Evolutionary conservation across 1,140 invertebrate genomes (phyloP).

Genomic region (Camponotus floridanus): DNA sequence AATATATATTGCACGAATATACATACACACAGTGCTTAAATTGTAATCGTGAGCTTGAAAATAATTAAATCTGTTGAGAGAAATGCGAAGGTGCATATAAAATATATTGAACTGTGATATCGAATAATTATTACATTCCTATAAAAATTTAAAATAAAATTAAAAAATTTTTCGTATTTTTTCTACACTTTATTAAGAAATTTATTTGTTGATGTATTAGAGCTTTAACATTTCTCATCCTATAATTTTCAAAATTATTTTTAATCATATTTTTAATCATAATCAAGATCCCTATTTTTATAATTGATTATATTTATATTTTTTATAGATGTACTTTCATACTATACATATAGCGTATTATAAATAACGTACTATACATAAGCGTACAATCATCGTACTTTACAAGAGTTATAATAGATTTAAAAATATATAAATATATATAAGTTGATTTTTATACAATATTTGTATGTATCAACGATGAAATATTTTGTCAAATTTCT

Average conservation of each 20-base stretch:
- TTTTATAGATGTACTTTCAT: conserved; percentile 14
- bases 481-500: conserved; percentile 55
- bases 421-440: conserved; percentile 66
- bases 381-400: conserved; percentile 64
- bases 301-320: conserved; percentile 5
- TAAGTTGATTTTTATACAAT: conserved; percentile 58
- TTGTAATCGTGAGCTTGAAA: conserved; percentile 15
- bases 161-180: background rate
- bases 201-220: background rate
- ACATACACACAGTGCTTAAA: background rate
- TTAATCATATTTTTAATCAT: conserved; percentile 6
- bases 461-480: conserved; percentile 61
- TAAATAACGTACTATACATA: too few relatives aligned
- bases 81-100: background rate
- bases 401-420: conserved; percentile 61
- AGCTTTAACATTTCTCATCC: background rate
- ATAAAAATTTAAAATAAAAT: conserved; percentile 5
- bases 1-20: background rate
- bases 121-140: background rate
- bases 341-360: conserved; percentile 27
- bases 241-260: conserved; percentile 23
- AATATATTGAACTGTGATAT: conserved; percentile 15
- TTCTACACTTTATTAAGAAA: background rate
- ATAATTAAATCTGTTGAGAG: conserved; percentile 14
- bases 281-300: conserved; percentile 30